Base-by-base conservation (phyloP, 2,113 vertebrate species). In the Takifugu flavidus region DNA sequence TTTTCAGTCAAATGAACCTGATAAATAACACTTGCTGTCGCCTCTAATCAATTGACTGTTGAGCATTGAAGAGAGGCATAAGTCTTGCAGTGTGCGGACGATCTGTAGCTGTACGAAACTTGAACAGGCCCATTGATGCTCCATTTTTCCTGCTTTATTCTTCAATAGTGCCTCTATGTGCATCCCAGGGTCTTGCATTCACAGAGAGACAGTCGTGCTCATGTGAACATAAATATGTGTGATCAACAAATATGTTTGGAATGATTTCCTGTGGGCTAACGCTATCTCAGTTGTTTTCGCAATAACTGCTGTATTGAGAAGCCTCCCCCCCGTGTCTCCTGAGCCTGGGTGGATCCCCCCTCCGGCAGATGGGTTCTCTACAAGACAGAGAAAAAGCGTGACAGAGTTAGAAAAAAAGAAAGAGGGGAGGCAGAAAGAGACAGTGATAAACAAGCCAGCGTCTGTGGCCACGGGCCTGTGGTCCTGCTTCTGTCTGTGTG, bases 311-410 rank as follows among this genome's bases (percentile, higher is more conserved):
- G 25, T 39, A 42, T 71, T 61, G 58, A 57, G 72, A 61, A 49
- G 13, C 59, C 7, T 42, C 25, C 8, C 20, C 3, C 13, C 44
- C 31, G 15, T 67, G 31, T 65, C 70, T 62, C 70, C 3, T 0
- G 71, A 59, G 75, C 67, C 50, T 70, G 75, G 77, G 83, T 46
- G 70, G 83, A 78, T 65, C 68, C 46, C 70, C 65, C 52, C 52
- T 44, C 46, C 63, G 78, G 65, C 83, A 80, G 82, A 84, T 77
- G 72, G 75, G 76, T 49, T 69, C 39, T 59, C 57, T 75, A 68
- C 66, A 62, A 75, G 58, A 79, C 56, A 76, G 53, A 74, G 53
- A 74, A 50, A 46, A 43, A 55, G 56, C 63, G 39, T 70, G 69
- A 82, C 59, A 39, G 43, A 47, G 49, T 28, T 3, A 44, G 28